Evolutionary conservation across 2,113 vertebrate genomes (phyloP), one percentile per base, ranked within the genome.

Genomic region (Hemicordylus capensis): DNA sequence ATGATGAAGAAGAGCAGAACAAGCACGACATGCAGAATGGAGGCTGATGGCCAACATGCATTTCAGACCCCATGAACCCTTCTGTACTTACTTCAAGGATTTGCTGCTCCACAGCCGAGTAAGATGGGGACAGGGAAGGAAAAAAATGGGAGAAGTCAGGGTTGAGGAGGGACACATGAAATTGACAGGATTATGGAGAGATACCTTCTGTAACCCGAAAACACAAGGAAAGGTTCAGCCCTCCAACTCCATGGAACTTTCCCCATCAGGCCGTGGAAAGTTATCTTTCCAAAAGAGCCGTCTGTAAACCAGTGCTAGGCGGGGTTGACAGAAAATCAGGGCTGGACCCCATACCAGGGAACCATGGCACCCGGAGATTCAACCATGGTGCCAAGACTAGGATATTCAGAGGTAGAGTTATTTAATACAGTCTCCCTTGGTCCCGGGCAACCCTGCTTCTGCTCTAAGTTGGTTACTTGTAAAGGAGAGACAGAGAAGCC

Each of bases 51-150:
- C 91, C 4, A n/a, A n/a, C n/a, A 0, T 20, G 48, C 88, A 66
- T 86, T 93, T 88, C 89, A 80, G 93, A 75, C 78, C 91, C 85
- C 54, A 83, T 86, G 31, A 6, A 54, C 87, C 89, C 76, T 86
- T 83, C 89, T 64, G 72, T 96, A 99, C 98, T 99, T 98, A 99
- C 98, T 99, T 99, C 98, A 92, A 99, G 97, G 92, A 97, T 97
- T 97, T 99, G 98, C 98, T 99, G 98, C 98, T 98, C 97, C 96
- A 89, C 89, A 93, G 70, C 85, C 94, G 85, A 93, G 58, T 70
- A 88, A 93, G 88, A 86, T 91, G 80, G 90, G 93, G 83, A 90
- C 83, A 88, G 90, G 92, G 93, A 88, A 89, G 83, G 92, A 94
- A 58, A 91, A 94, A 93, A 89, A 93, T 93, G 93, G 86, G 89